These are phyloP conservation scores for Glaucidium brasilianum DNA, from an alignment of 2,113 vertebrate species.

Conservation along the genomic window DNA sequence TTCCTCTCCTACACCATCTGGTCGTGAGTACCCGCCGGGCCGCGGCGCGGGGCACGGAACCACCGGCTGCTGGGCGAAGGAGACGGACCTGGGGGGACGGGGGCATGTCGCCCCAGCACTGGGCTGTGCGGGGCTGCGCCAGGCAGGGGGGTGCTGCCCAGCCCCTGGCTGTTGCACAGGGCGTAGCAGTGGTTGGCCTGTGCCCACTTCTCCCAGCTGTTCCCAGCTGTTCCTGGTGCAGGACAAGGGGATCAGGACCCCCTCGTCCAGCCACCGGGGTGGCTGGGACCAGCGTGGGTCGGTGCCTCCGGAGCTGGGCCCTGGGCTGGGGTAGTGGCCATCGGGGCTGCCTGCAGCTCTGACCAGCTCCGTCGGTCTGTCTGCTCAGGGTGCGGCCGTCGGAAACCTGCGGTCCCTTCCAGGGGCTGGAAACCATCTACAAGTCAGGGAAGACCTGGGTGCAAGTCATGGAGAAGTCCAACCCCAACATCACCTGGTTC, in stretches of 20 bases:
- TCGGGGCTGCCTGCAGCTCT: background rate
- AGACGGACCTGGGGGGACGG: rapidly evolving
- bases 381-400: conserved; percentile 82
- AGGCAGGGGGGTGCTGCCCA: background rate
- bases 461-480: conserved; percentile 67
- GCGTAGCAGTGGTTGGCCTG: rapidly evolving
- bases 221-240: background rate
- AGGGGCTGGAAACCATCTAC: conserved; percentile 78
- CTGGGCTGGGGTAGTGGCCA: background rate
- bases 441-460: conserved; percentile 82
- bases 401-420: conserved; percentile 85
- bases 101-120: rapidly evolving
- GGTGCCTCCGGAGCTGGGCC: background rate
- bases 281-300: background rate
- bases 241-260: background rate
- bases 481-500: conserved; percentile 74
- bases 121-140: background rate
- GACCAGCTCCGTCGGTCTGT: background rate
- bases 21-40: conserved; percentile 79
- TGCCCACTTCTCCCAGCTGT: background rate
- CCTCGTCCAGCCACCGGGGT: background rate
- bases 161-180: too few species aligned
- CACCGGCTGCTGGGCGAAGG: rapidly evolving
- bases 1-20: conserved; percentile 89
- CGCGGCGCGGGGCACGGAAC: rapidly evolving